These are phyloP conservation scores for Percina caprodes DNA, from an alignment of 2,113 vertebrate species.

Conservation along the genomic window DNA sequence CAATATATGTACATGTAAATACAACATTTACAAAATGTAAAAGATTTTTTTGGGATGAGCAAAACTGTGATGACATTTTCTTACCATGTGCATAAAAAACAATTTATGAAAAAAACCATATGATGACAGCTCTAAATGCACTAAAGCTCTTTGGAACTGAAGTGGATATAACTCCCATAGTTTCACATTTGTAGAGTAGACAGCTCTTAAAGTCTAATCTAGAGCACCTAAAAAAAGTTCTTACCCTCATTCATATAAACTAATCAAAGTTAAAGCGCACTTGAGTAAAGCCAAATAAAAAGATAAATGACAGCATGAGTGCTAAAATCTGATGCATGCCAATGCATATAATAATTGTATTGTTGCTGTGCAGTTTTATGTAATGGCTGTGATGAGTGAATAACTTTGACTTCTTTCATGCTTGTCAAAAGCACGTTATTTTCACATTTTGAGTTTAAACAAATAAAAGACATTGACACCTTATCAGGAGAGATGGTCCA, in stretches of 20 bases:
- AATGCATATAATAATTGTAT: constrained; percentile 40
- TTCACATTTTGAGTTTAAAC: constrained; percentile 51
- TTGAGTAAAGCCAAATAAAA: constrained; percentile 68
- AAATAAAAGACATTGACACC: constrained; percentile 29
- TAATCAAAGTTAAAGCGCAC: constrained; percentile 70
- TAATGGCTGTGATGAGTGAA: constrained; percentile 37
- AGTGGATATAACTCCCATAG: constrained; percentile 15
- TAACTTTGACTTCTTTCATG: constrained; percentile 26
- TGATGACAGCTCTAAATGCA: constrained; percentile 24
- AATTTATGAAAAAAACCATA: constrained; percentile 24
- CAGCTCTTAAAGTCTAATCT: constrained; percentile 44
- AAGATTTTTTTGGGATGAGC: constrained; percentile 27
- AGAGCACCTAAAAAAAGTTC: constrained; percentile 61
- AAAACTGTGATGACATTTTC: constrained; percentile 41
- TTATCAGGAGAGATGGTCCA: too few relatives aligned
- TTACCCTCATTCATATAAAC: constrained; percentile 46
- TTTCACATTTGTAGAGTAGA: constrained; percentile 53
- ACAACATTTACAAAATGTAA: constrained; percentile 74
- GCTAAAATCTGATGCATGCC: constrained; percentile 33
- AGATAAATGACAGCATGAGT: constrained; percentile 31
- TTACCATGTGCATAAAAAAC: constrained; percentile 43
- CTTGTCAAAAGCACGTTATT: constrained; percentile 42
- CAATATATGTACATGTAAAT: constrained; percentile 74
- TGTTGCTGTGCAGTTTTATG: constrained; percentile 14
- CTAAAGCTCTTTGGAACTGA: constrained; percentile 30